phyloP scores from a whole-genome alignment of 2,888 invertebrate genomes.

The Cloeon dipterum region DNA sequence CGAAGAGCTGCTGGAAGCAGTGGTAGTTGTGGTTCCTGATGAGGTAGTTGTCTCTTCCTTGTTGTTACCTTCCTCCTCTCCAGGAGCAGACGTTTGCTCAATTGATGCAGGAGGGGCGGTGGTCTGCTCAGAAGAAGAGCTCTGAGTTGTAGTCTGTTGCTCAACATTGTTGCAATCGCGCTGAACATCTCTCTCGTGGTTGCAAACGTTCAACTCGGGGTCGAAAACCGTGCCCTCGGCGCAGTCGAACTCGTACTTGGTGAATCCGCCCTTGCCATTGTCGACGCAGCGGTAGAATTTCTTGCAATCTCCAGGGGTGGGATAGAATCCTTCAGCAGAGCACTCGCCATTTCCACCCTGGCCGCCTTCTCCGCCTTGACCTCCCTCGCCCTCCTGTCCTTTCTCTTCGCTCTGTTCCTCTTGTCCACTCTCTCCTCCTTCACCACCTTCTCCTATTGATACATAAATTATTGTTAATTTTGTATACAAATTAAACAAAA shows the following conservation, averaged over 20 bases:
- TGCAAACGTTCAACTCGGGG: conserved; percentile 27
- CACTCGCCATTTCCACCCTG: conserved; percentile 15
- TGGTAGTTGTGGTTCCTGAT: too few species aligned
- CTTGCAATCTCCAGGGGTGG: conserved; percentile 31
- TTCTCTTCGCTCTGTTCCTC: background rate
- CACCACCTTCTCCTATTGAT: background rate
- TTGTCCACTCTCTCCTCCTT: background rate
- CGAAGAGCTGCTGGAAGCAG: conserved; percentile 1
- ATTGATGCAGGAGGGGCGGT: conserved; percentile 10
- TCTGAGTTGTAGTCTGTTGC: conserved; percentile 13
- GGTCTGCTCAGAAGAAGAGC: conserved; percentile 6
- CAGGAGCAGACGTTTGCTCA: too few species aligned
- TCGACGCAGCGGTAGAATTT: conserved; percentile 44
- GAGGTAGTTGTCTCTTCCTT: background rate
- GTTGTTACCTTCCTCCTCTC: background rate
- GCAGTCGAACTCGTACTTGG: conserved; percentile 26
- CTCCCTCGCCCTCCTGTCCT: background rate
- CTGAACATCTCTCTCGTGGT: conserved; percentile 21
- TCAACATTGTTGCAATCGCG: conserved; percentile 3
- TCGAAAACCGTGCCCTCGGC: conserved; percentile 33
- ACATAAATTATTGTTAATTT: too few species aligned
- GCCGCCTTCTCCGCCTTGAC: conserved; percentile 2
- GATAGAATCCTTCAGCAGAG: conserved; percentile 33
- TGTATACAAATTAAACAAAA: too few species aligned
- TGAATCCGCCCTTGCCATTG: conserved; percentile 27